Evolutionary conservation across 2,888 invertebrate species (phyloP).

Genomic region (Peribatodes rhomboidaria): DNA sequence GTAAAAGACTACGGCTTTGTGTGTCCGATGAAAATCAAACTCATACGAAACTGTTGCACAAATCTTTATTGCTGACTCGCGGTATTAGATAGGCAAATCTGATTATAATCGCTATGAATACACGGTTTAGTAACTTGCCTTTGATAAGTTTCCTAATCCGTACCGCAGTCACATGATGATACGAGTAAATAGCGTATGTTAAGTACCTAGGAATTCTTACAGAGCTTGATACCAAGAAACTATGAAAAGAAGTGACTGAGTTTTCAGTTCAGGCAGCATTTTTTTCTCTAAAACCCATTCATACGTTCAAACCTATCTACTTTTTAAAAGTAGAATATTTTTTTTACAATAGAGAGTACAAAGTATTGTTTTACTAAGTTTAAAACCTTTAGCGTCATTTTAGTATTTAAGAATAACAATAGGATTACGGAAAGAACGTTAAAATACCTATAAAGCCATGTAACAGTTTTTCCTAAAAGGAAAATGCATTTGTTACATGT

Average conservation of each 20-base stretch:
- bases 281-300: too few relatives aligned
- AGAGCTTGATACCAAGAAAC: not conserved
- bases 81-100: conserved; percentile 21
- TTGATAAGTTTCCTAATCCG: conserved; percentile 21
- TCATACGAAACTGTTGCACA: conserved; percentile 5
- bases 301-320: too few relatives aligned
- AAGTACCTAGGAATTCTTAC: not conserved
- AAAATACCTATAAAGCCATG: too few relatives aligned
- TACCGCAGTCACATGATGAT: conserved; percentile 16
- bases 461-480: too few relatives aligned
- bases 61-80: conserved; percentile 10
- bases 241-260: not conserved
- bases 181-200: too few relatives aligned
- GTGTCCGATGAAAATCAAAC: conserved; percentile 15
- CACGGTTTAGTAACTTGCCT: conserved; percentile 13
- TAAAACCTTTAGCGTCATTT: too few relatives aligned
- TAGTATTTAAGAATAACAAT: too few relatives aligned
- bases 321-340: too few relatives aligned
- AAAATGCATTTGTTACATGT: not conserved
- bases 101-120: conserved; percentile 17
- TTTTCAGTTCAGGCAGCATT: too few relatives aligned
- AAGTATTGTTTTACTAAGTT: too few relatives aligned
- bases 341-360: too few relatives aligned
- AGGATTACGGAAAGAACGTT: too few relatives aligned
- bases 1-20: not conserved